Evolutionary conservation across 2,888 invertebrate species (phyloP).

Genomic region (Deilephila elpenor): DNA sequence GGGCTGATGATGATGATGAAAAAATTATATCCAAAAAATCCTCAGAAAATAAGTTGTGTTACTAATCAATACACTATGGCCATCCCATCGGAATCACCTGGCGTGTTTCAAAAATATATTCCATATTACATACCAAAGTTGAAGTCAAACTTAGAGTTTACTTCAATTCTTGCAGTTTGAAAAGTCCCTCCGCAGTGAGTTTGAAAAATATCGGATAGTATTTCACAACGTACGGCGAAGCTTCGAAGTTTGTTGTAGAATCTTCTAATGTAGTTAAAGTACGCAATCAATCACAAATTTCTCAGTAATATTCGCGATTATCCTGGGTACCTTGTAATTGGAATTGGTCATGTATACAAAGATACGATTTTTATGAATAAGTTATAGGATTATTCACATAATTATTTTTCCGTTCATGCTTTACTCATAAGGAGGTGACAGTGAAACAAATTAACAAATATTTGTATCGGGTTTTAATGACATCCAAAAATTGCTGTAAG

Average conservation of each 20-base stretch:
- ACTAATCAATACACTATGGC: not conserved
- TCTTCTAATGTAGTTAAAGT: slow-evolving; percentile 39
- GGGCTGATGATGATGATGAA: too few species aligned
- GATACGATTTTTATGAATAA: too few species aligned
- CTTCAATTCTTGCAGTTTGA: slow-evolving; percentile 45
- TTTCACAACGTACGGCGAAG: slow-evolving; percentile 61
- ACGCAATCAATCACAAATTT: not conserved
- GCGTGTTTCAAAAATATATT: slow-evolving; percentile 54
- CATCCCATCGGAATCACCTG: not conserved
- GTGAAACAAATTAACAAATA: too few species aligned
- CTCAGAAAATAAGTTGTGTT: not conserved
- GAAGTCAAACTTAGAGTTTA: slow-evolving; percentile 47
- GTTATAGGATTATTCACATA: too few species aligned
- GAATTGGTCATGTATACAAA: too few species aligned
- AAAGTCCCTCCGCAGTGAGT: slow-evolving; percentile 58
- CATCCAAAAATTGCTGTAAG: too few species aligned
- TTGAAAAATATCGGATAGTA: slow-evolving; percentile 65
- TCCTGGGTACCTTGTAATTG: too few species aligned
- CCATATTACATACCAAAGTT: slow-evolving; percentile 34
- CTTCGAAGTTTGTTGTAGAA: slow-evolving; percentile 59
- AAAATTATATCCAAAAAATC: too few species aligned
- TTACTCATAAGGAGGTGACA: too few species aligned
- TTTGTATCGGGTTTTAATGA: too few species aligned
- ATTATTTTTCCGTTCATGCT: too few species aligned
- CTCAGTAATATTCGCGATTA: not conserved